Evolutionary conservation across 2,113 vertebrate genomes (phyloP), one percentile per base, ranked within the genome.

Genomic region (Ptychochromis oligacanthus): DNA sequence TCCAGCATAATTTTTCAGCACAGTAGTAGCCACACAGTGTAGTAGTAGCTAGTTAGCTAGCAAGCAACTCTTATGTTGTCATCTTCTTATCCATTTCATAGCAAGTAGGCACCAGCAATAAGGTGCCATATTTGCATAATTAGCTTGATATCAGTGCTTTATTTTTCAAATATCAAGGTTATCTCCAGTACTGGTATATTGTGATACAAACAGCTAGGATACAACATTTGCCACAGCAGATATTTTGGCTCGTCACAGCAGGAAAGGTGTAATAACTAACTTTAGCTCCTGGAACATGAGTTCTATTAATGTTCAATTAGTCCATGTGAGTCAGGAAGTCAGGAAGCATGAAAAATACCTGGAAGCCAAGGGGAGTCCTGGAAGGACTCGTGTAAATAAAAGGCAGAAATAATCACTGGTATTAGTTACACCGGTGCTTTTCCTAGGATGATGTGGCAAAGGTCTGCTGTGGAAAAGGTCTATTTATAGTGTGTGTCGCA

Each of bases 291-390:
- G 46, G 46, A 72, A 72, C 67, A 7, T 72, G 46, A 72, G 31
- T 26, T 72, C 46, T 18, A 31, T 72, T 72, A 72, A 72, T 34
- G 52, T 72, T 52, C 67, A n/a, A 72, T 72, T 54, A 54, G 67
- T 72, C 26, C 26, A 34, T 5, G 6, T 54, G 17, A 34, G 26
- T 34, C 6, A 17, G 26, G 67, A 72, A 34, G 26, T 34, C 6
- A 17, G 26, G 67, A 72, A 72, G 26, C 67, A n/a, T 54, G 26
- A 72, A 72, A 70, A 72, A 72, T 46, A 20, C 46, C 46, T 2
- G 4, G 46, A 72, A 72, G 26, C 46, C 43, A 31, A 52, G 24
- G 2, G 64, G 43, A 72, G 46, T 17, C 65, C 46, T 6, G 31
- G 26, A 54, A 72, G 67, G 46, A 72, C 12, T 26, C 31, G 26